Evolutionary conservation across 2,888 invertebrate species (phyloP), one percentile per base, ranked within the genome.

Genomic region (Netelia inedita): DNA sequence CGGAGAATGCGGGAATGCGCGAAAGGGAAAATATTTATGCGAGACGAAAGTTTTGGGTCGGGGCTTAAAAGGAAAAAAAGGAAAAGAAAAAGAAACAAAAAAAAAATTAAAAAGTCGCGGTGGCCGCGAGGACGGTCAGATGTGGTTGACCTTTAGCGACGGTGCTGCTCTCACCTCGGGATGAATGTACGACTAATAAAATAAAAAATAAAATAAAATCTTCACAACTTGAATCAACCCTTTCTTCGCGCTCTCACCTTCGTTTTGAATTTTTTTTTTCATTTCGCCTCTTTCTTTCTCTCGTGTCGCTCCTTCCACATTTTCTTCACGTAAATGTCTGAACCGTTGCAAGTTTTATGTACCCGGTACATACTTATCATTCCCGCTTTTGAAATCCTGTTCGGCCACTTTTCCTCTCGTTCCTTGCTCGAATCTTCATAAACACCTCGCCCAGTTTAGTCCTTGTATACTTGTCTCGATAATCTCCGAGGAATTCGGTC

Each of bases 61-160:
- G 5, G 1, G 19, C 65, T 46, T 19, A 43, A 69, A 19, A 43
- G 14, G 14, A 46, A 46, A 46, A 46, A 46, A 41, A 41, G 9
- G 41, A 41, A 41, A 68, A 79, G n/a, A 73, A 75, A 66, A 75
- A 61, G 16, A 19, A n/a, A 55, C 0, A 55, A 55, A 55, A 21
- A 55, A 16, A 50, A 61, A 23, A 75, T 65, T 65, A 66, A 69
- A 83, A 79, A 80, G 50, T 57, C 59, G 69, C 66, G 59, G 43
- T 82, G 74, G 16, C 0, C 28, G 69, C 73, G 78, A 80, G 86
- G 79, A 82, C 79, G 79, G 80, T 82, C 85, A 86, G 82, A 82
- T 85, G 71, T 80, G 84, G 82, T 83, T 83, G 85, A 87, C 85
- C 85, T 87, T 87, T 87, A 57, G 63, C 66, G 11, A 53, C n/a